Percentiles rank a stretch among this genome's conserved stretches.
These are phyloP conservation scores for Mesitornis unicolor DNA, from an alignment of 2,113 vertebrate genomes.

Conservation along the genomic window DNA sequence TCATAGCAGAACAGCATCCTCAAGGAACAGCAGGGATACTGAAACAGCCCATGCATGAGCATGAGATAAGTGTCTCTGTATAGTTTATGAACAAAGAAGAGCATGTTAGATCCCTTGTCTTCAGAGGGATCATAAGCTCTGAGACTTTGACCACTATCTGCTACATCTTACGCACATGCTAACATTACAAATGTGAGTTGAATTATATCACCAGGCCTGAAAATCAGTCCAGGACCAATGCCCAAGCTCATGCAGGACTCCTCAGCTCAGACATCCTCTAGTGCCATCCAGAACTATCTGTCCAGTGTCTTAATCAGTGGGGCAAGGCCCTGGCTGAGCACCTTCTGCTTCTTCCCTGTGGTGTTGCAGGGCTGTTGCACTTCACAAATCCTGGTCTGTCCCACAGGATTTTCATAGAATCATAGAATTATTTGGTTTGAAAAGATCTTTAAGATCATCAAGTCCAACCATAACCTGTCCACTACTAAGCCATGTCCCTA, in stretches of 20 bases:
- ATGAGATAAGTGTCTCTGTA: neutral
- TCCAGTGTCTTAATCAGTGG: rapidly evolving
- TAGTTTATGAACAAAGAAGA: rapidly evolving
- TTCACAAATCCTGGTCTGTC: rapidly evolving
- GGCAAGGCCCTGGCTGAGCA: rapidly evolving
- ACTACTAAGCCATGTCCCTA: too few species aligned
- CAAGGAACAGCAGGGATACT: neutral
- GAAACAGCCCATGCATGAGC: neutral
- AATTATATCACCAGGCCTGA: rapidly evolving
- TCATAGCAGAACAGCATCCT: neutral
- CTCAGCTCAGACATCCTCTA: rapidly evolving
- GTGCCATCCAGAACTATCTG: rapidly evolving
- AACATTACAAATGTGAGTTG: rapidly evolving
- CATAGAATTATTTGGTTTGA: too few species aligned
- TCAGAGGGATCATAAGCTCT: rapidly evolving
- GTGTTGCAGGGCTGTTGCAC: rapidly evolving
- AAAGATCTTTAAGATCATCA: too few species aligned
- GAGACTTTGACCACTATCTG: neutral
- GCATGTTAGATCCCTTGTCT: rapidly evolving
- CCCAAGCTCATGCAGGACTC: rapidly evolving
- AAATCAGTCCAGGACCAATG: rapidly evolving
- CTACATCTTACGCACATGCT: rapidly evolving
- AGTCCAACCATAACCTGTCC: too few species aligned
- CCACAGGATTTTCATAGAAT: too few species aligned
- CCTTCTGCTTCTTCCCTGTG: neutral